A percentile compares a stretch with the other conserved stretches of the same genome.
Conservation (phyloP, 2,888 invertebrate genomes). For the Lasius fuliginosus region DNA sequence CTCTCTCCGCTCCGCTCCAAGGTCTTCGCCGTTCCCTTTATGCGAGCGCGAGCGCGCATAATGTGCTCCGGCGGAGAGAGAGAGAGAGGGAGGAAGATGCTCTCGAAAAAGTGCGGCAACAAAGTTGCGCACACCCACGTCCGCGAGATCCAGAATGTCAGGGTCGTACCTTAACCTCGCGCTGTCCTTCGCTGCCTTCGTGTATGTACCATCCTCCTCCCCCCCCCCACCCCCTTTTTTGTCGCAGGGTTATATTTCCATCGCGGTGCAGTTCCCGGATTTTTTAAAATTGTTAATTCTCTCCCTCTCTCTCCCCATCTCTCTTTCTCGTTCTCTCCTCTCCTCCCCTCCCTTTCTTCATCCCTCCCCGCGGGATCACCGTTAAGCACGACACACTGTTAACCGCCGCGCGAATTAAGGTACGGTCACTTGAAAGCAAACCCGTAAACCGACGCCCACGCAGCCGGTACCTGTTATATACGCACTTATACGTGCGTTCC, state of each 20-base stretch:
- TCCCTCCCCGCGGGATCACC: constrained; percentile 71
- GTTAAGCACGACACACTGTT: constrained; percentile 74
- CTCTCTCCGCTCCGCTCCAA: constrained; percentile 2
- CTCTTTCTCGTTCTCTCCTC: not conserved
- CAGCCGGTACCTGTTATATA: constrained; percentile 69
- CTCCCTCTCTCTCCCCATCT: not conserved
- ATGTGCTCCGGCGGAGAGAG: constrained; percentile 32
- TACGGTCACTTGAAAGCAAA: constrained; percentile 77
- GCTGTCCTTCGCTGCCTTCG: constrained; percentile 72
- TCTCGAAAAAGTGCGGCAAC: constrained; percentile 56
- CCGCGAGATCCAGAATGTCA: constrained; percentile 70
- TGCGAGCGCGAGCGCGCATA: constrained; percentile 43
- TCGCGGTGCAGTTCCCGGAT: constrained; percentile 57
- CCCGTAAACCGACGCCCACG: constrained; percentile 81
- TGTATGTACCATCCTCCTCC: not conserved
- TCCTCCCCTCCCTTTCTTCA: not conserved
- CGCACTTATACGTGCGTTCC: constrained; percentile 56
- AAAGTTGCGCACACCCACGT: constrained; percentile 60
- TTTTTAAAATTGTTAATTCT: constrained; percentile 62
- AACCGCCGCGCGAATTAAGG: constrained; percentile 73
- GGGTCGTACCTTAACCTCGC: constrained; percentile 75
- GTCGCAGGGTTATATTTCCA: constrained; percentile 51
- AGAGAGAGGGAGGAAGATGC: constrained; percentile 45
- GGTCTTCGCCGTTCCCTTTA: constrained; percentile 47
- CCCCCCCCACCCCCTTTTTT: constrained; percentile 11